Evolutionary conservation across 2,113 vertebrate genomes (phyloP).

Genomic region (Alces alces): DNA sequence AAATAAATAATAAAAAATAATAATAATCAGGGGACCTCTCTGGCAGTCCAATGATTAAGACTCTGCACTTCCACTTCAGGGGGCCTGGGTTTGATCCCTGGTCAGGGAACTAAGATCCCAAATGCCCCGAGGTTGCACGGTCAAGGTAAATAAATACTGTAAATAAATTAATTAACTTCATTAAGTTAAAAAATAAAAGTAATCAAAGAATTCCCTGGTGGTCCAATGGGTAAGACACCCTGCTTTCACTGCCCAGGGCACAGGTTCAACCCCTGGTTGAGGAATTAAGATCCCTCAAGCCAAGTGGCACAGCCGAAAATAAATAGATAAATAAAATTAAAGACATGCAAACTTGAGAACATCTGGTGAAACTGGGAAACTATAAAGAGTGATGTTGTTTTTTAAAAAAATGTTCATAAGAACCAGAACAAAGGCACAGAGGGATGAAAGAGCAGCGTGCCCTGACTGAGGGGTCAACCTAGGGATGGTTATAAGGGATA

Average conservation of each 20-base stretch:
- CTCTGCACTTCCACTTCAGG: not conserved
- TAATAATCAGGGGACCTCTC: not conserved
- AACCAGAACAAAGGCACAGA: not conserved
- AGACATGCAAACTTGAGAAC: not conserved
- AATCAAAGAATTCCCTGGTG: not conserved
- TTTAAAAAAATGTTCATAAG: not conserved
- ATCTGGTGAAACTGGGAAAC: too few relatives aligned
- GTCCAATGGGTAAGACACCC: not conserved
- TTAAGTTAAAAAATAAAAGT: not conserved
- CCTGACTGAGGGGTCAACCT: too few relatives aligned
- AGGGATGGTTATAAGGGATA: not conserved
- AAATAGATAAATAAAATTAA: not conserved
- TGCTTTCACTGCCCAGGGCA: not conserved
- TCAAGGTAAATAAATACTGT: not conserved
- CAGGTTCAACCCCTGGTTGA: not conserved
- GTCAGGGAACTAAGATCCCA: not conserved
- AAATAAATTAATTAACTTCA: not conserved
- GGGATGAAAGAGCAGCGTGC: not conserved
- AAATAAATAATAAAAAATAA: not conserved
- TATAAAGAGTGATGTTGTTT: not conserved
- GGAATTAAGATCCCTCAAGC: not conserved
- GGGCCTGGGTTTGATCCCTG: not conserved
- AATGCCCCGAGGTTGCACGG: fast-evolving
- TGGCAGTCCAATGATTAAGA: not conserved
- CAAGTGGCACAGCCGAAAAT: not conserved